These are phyloP conservation scores for Drosophila mulleri DNA, from an alignment of 2,888 invertebrate genomes.

Conservation along the genomic window DNA sequence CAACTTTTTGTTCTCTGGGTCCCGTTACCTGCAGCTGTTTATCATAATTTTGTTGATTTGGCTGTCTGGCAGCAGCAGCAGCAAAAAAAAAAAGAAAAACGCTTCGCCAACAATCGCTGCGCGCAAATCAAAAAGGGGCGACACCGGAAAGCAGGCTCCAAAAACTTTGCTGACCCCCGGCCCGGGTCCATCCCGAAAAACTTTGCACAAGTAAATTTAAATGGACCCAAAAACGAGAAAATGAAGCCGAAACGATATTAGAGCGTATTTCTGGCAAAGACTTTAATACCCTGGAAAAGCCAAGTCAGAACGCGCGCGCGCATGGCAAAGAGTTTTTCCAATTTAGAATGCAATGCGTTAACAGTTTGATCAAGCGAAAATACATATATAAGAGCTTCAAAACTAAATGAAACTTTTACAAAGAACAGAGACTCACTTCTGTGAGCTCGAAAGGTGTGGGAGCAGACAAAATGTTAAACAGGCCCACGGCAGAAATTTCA, in stretches of 20 bases:
- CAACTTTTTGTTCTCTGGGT: conserved; percentile 30
- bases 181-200: conserved; percentile 39
- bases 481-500: conserved; percentile 29
- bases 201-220: conserved; percentile 74
- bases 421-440: not conserved
- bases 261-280: conserved; percentile 47
- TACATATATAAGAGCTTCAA: not conserved
- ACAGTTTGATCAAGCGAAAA: conserved; percentile 17
- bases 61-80: conserved; percentile 71
- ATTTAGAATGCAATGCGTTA: conserved; percentile 23
- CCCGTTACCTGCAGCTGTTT: conserved; percentile 78
- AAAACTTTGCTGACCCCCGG: conserved; percentile 48
- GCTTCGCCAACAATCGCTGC: conserved; percentile 37
- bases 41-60: conserved; percentile 81
- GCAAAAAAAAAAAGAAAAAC: conserved; percentile 12
- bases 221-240: conserved; percentile 42
- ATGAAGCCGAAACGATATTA: conserved; percentile 34
- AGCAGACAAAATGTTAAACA: conserved; percentile 10
- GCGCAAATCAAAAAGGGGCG: conserved; percentile 48
- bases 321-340: conserved; percentile 18
- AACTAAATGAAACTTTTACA: conserved; percentile 1
- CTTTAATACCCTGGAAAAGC: conserved; percentile 49
- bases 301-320: not conserved
- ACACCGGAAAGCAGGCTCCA: conserved; percentile 53
- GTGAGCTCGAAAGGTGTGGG: not conserved